A percentile compares a stretch with the other conserved stretches of the same genome.
These are phyloP conservation scores for Atrichornis clamosus DNA, from an alignment of 2,113 vertebrate genomes.

Conservation along the genomic window DNA sequence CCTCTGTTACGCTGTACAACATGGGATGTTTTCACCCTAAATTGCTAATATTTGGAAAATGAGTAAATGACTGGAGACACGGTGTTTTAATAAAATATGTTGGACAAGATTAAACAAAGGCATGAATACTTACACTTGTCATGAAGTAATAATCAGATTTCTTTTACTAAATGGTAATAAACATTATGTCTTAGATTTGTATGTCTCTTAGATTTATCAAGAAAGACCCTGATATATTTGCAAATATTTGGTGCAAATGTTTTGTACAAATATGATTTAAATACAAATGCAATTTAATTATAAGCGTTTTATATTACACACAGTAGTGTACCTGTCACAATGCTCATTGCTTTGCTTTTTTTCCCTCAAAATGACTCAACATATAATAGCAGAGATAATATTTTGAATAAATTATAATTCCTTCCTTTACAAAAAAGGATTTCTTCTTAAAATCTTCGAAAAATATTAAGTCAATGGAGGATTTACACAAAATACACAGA, in stretches of 20 bases:
- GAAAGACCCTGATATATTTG: background rate
- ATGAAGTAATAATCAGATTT: background rate
- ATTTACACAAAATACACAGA: background rate
- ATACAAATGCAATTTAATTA: background rate
- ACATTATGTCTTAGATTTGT: background rate
- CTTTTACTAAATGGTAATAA: background rate
- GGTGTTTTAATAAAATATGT: background rate
- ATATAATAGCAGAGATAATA: background rate
- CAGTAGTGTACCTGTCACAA: background rate
- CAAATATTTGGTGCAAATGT: background rate
- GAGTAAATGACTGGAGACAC: background rate
- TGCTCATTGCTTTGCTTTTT: background rate
- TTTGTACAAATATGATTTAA: background rate
- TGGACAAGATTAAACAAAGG: background rate
- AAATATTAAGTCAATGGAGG: background rate
- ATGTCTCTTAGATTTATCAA: background rate
- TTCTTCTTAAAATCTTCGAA: background rate
- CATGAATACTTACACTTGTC: background rate
- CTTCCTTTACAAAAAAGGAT: background rate
- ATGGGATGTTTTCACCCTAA: background rate
- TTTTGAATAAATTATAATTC: background rate
- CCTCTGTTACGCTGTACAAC: background rate
- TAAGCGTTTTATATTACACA: background rate
- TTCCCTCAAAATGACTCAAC: rapidly evolving
- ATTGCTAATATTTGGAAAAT: background rate